Evolutionary conservation across 2,797 vertebrate genomes (phyloP).

Genomic region (Uromys caudimaculatus): DNA sequence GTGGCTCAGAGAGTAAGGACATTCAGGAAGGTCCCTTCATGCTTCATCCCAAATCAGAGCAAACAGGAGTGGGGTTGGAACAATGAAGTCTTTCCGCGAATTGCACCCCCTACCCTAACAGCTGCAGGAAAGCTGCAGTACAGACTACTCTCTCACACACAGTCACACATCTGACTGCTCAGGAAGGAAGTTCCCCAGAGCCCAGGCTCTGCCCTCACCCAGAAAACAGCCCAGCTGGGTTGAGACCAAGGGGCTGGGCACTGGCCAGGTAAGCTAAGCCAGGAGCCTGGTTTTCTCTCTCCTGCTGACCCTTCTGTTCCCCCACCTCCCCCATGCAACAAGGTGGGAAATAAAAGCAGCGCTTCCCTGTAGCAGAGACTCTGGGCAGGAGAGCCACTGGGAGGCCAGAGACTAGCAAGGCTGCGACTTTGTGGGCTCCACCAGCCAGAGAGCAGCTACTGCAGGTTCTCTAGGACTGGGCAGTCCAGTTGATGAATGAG

Average conservation of each 20-base stretch:
- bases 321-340: neutral
- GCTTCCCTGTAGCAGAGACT: neutral
- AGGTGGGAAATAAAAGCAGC: neutral
- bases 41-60: neutral
- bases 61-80: neutral
- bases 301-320: neutral
- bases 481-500: neutral
- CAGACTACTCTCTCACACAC: neutral
- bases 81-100: neutral
- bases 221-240: neutral
- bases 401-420: neutral
- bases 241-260: neutral
- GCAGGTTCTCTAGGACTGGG: accelerated
- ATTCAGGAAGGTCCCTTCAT: neutral
- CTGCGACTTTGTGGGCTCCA: neutral
- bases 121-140: neutral
- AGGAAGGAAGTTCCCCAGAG: neutral
- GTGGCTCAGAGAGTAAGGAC: accelerated
- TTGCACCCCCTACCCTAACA: neutral
- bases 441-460: too few species aligned
- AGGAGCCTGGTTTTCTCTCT: accelerated
- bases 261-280: neutral
- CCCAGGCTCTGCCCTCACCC: neutral
- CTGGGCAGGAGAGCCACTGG: neutral
- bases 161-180: neutral